These are phyloP conservation scores for Amiota communis DNA, from an alignment of 2,888 invertebrate genomes.

Conservation along the genomic window DNA sequence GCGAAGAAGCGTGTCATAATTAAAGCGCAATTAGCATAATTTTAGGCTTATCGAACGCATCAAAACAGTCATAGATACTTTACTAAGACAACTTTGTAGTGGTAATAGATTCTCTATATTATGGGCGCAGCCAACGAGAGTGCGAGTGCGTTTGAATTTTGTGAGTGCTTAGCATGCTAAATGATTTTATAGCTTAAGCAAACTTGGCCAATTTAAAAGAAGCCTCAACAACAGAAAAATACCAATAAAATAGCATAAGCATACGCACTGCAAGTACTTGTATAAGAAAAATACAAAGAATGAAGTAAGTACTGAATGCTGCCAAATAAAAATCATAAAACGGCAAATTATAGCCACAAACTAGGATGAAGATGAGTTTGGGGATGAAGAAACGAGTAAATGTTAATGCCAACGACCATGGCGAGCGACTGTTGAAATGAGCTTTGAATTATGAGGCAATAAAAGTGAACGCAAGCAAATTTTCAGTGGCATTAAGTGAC, in stretches of 20 bases:
- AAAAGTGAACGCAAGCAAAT: constrained; percentile 25
- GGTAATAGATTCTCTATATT: background rate
- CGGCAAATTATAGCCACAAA: constrained; percentile 52
- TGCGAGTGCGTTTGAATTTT: background rate
- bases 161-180: background rate
- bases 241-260: too few species aligned
- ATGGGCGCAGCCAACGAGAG: background rate
- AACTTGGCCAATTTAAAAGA: too few species aligned
- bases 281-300: background rate
- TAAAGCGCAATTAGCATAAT: constrained; percentile 63
- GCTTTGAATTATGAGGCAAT: constrained; percentile 16
- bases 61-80: too few species aligned
- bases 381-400: background rate
- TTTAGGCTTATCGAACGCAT: constrained; percentile 55
- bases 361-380: constrained; percentile 24
- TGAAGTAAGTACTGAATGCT: background rate
- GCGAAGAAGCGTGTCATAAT: constrained; percentile 54
- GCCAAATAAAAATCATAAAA: constrained; percentile 54
- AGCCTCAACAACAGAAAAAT: too few species aligned
- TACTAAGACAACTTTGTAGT: too few species aligned
- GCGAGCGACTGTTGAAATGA: constrained; percentile 3
- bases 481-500: too few species aligned
- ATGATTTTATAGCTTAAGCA: background rate
- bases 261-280: background rate
- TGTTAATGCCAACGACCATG: background rate